Base-by-base conservation (phyloP, 2,888 invertebrate species). In the Caenorhabditis imperialis region DNA sequence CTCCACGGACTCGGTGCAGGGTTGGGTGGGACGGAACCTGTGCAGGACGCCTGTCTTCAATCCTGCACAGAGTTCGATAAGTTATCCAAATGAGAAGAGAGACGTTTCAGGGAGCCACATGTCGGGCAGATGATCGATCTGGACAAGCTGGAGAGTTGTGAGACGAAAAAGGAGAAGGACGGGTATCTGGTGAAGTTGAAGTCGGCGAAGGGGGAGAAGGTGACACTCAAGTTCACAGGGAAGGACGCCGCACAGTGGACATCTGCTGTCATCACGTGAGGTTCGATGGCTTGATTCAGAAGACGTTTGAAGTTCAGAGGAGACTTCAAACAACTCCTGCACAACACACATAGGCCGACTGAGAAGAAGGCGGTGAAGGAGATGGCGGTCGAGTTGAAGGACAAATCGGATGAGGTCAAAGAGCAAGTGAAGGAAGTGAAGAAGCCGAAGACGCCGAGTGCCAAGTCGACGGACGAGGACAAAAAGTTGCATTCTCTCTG, bases 1-100 rank as follows among this genome's bases (percentile, higher is more conserved):
- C 22, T 53, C 14, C 45, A 30, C 27, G 61, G 61, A 35, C 18
- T 63, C 38, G 47, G 53, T 38, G 62, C 62, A 47, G 62, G 62
- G 62, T 54, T 48, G 48, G 48, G 58, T 60, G 16, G 38, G 35
- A 20, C n/a, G 27, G 23, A 22, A 18, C 27, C 20, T 16, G 33
- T 48, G 48, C 33, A 33, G 33, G 33, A 33, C 18, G 18, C 48
- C 23, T n/a, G 23, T 16, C 57, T 33, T 58, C 60, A 60, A 50
- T 40, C 38, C 48, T 60, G 60, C 60, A 48, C 48, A 47, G 47
- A 27, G 25, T 12, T 25, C 10, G 4, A 7, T 10, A 10, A 25
- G 14, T 30, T 30, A 7, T 30, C 10, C 30, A 10, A 30, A 16
- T 6, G 20, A 57, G 23, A 27, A 23, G 8, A 14, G 7, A 0